These are phyloP conservation scores for Orius insidiosus DNA, from an alignment of 1,140 invertebrate genomes.

Conservation along the genomic window DNA sequence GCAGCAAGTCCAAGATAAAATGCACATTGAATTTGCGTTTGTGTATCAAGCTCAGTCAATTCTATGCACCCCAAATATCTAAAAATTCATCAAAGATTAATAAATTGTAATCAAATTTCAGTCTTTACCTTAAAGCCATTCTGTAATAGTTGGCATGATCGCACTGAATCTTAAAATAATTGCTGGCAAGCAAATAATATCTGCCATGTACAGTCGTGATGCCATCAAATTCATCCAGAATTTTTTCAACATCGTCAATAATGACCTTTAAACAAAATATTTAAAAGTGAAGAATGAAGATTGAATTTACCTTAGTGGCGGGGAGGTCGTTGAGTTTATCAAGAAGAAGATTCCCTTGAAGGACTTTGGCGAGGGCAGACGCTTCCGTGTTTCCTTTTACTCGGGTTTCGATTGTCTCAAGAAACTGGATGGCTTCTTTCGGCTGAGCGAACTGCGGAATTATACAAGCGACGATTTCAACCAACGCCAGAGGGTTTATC, in stretches of 20 bases:
- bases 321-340: constrained; percentile 66
- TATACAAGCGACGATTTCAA: constrained; percentile 70
- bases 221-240: constrained; percentile 77
- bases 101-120: neutral
- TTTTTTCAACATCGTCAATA: constrained; percentile 74
- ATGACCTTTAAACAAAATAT: constrained; percentile 39
- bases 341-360: constrained; percentile 71
- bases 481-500: constrained; percentile 80
- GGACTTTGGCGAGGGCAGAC: constrained; percentile 61
- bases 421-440: constrained; percentile 64
- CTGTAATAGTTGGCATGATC: constrained; percentile 89
- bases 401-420: constrained; percentile 72
- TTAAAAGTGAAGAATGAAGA: neutral
- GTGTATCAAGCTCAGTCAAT: constrained; percentile 41
- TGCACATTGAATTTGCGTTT: constrained; percentile 64
- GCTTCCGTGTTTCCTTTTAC: constrained; percentile 80
- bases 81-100: constrained; percentile 9
- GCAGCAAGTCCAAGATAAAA: constrained; percentile 87
- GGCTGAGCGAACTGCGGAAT: constrained; percentile 65
- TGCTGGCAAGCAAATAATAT: constrained; percentile 86
- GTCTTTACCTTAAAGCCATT: constrained; percentile 59
- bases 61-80: constrained; percentile 84
- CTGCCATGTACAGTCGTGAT: constrained; percentile 85
- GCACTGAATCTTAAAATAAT: constrained; percentile 71
- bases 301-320: constrained; percentile 42